phyloP scores from a whole-genome alignment of 2,113 vertebrate genomes.

The Neomonachus schauinslandi region DNA sequence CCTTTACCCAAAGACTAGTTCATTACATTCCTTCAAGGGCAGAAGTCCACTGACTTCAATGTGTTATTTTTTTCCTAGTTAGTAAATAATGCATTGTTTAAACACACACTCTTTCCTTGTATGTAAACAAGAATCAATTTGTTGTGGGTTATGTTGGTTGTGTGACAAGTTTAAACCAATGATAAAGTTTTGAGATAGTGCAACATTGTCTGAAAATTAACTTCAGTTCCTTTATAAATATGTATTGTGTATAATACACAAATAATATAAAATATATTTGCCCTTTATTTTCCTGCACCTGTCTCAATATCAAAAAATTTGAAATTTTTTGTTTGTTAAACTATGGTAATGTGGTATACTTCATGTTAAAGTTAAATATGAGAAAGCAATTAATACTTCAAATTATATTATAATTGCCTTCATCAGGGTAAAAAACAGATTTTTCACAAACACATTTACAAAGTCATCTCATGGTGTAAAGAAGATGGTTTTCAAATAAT shows the following conservation, averaged over 20 bases:
- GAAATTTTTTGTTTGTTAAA: slow-evolving; percentile 9
- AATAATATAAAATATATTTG: slow-evolving; percentile 23
- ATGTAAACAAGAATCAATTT: neutral
- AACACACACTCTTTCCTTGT: slow-evolving; percentile 47
- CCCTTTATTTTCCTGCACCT: slow-evolving; percentile 1
- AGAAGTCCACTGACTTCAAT: neutral
- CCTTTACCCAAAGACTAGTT: neutral
- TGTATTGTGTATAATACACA: neutral
- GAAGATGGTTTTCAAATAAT: slow-evolving; percentile 23
- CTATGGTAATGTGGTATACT: neutral
- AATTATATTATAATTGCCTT: neutral
- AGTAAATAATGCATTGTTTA: slow-evolving; percentile 39
- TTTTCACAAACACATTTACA: neutral
- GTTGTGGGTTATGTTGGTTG: slow-evolving; percentile 29
- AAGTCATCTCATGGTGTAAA: neutral
- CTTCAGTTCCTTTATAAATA: slow-evolving; percentile 32
- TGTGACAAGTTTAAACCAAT: slow-evolving; percentile 58
- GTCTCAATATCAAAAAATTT: neutral
- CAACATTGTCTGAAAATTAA: slow-evolving; percentile 59
- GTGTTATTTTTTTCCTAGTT: neutral
- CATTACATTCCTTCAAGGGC: slow-evolving; percentile 51
- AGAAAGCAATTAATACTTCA: neutral
- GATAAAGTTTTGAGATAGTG: slow-evolving; percentile 37
- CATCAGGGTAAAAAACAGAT: neutral
- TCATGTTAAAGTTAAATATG: slow-evolving; percentile 24